Base-by-base conservation (phyloP, 1,140 invertebrate species). In the Pemphigus obesinymphae region DNA sequence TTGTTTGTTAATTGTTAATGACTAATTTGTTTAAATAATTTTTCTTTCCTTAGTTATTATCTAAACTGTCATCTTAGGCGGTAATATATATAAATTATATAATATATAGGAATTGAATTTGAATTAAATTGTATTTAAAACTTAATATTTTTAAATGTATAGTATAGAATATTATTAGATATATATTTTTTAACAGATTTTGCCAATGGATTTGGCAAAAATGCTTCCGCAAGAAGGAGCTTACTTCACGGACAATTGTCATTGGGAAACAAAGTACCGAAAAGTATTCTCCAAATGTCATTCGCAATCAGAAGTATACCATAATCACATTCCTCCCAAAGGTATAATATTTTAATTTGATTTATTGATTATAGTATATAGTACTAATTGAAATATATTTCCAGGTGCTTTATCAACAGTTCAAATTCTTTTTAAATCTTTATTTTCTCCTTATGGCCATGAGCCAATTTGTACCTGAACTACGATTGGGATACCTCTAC, bases 281-380 rank as follows among this genome's bases (percentile, higher is more conserved):
- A 85, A 94, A 95, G 86, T 97, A 93, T 89, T 96, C 97, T 58
- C 91, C 94, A 72, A 99, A 99, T 90, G 95, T 97, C 83, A 97
- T 99, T 83, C 91, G 96, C 84, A 99, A 99, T 90, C 97, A 98
- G 89, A 99, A 99, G 91, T 99, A 99, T 88, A 99, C 96, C 88
- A 91, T 99, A 84, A 92, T 99, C 83, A 97, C 97, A 86, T 99
- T 99, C 90, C 91, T 99, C 86, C 98, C 98, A 70, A 87, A 98
- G 89, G 98, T 99, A 45, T 20, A 11, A 15, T 31, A 68, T 50
- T 61, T 83, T 45, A 66, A 20, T 68, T 1, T 40, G 3, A 73
- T 31, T 61, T 78, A 43, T 53, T 10, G 17, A 83, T 66, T 17
- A n/a, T n/a, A 66, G 17, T 40, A 73, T 50, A n/a, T n/a, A n/a